Conservation (phyloP, 2,797 vertebrate genomes). For the Scleropages formosus region DNA sequence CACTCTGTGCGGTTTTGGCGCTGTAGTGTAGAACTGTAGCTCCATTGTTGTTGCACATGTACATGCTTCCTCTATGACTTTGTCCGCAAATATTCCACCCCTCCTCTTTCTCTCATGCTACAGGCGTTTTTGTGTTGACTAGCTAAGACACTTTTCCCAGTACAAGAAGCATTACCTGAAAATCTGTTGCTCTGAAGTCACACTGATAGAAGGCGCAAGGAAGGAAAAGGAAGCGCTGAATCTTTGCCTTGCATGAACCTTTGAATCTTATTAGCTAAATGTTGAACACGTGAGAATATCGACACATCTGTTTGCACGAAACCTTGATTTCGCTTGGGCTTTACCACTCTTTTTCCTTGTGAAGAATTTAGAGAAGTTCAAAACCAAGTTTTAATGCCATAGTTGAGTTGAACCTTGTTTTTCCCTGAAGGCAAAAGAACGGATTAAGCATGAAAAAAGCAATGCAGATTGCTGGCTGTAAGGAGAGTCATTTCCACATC, state of each 20-base stretch:
- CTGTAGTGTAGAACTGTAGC: background rate
- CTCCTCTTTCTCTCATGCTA: background rate
- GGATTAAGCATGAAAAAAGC: constrained; percentile 13
- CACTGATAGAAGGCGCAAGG: no score
- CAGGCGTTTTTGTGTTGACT: no score
- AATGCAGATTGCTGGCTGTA: background rate
- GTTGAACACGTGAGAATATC: background rate
- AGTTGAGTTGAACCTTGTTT: constrained; percentile 1
- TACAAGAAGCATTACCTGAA: no score
- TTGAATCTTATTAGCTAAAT: background rate
- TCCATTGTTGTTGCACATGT: constrained; percentile 6
- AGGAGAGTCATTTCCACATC: constrained; percentile 21
- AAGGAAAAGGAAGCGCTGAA: background rate
- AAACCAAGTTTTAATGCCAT: constrained; percentile 18
- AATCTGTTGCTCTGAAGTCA: constrained; percentile 14
- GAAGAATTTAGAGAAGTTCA: background rate
- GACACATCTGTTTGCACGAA: constrained; percentile 5
- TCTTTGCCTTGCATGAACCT: no score
- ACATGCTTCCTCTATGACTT: constrained; percentile 15
- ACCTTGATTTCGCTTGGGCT: no score
- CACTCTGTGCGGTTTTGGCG: background rate
- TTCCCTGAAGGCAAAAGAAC: constrained; percentile 29
- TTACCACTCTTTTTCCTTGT: background rate
- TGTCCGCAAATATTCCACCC: constrained; percentile 2
- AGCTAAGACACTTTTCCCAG: no score